Conservation (phyloP, 2,113 vertebrate genomes). For the Scartelaos histophorus region DNA sequence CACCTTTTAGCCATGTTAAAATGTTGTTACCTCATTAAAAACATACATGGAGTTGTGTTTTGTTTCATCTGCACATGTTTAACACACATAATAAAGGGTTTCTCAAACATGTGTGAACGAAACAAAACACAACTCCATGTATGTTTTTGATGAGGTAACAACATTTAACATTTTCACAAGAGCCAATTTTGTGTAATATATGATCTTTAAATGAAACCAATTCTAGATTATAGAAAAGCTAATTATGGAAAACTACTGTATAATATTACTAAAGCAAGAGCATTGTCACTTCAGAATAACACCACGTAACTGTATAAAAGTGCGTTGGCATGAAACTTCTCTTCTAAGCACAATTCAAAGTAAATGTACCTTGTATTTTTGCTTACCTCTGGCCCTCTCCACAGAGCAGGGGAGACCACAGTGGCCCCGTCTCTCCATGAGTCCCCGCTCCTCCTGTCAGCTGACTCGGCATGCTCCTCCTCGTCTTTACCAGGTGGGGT, state of each 20-base stretch:
- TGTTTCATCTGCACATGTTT: too few species aligned
- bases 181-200: too few species aligned
- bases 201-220: background rate
- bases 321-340: background rate
- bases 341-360: background rate
- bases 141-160: too few species aligned
- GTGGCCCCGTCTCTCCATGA: conserved; percentile 51
- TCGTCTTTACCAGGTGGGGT: conserved; percentile 69
- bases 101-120: too few species aligned
- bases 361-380: background rate
- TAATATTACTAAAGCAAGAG: too few species aligned
- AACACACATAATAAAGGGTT: too few species aligned
- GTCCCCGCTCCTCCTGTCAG: conserved; percentile 45
- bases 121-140: too few species aligned
- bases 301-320: background rate
- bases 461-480: conserved; percentile 51
- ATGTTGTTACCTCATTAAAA: too few species aligned
- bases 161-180: too few species aligned
- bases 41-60: too few species aligned
- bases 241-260: too few species aligned
- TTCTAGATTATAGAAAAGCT: background rate
- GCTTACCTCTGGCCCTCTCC: conserved; percentile 34
- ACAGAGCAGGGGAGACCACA: conserved; percentile 45
- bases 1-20: too few species aligned
- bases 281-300: background rate